phyloP scores from a whole-genome alignment of 2,888 invertebrate species.

The Tribolium freemani region DNA sequence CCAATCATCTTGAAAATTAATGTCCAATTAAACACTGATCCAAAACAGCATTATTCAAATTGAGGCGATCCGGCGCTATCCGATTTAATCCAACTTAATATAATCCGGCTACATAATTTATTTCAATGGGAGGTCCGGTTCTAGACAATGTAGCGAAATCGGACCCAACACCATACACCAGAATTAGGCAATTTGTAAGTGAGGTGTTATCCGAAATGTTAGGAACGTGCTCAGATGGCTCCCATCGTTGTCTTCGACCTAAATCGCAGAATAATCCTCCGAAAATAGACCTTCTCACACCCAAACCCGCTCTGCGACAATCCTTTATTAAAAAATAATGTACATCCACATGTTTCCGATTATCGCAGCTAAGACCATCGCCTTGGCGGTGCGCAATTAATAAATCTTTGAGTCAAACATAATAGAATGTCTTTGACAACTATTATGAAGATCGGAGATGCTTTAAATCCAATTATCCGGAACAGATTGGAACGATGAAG shows the following conservation, averaged over 20 bases:
- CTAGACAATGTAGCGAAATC: neutral
- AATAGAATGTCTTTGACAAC: neutral
- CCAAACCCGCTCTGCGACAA: neutral
- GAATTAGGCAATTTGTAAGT: conserved; percentile 23
- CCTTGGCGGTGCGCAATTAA: neutral
- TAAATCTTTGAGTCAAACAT: neutral
- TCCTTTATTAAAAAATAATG: neutral
- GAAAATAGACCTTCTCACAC: conserved; percentile 1
- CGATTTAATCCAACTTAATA: conserved; percentile 12
- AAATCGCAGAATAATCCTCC: conserved; percentile 13
- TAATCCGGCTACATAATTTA: conserved; percentile 28
- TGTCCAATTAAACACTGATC: conserved; percentile 7
- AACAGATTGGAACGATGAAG: conserved; percentile 18
- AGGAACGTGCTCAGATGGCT: conserved; percentile 1
- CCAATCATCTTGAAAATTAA: neutral
- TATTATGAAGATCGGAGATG: neutral
- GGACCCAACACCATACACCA: neutral
- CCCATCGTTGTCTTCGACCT: conserved; percentile 5
- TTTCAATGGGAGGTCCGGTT: conserved; percentile 12
- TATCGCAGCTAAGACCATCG: neutral
- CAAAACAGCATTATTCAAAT: conserved; percentile 14
- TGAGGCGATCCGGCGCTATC: neutral
- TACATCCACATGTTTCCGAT: neutral
- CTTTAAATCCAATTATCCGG: conserved; percentile 24
- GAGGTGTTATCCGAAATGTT: conserved; percentile 8